phyloP scores from a whole-genome alignment of 2,113 vertebrate genomes.

The Neotoma lepida region DNA sequence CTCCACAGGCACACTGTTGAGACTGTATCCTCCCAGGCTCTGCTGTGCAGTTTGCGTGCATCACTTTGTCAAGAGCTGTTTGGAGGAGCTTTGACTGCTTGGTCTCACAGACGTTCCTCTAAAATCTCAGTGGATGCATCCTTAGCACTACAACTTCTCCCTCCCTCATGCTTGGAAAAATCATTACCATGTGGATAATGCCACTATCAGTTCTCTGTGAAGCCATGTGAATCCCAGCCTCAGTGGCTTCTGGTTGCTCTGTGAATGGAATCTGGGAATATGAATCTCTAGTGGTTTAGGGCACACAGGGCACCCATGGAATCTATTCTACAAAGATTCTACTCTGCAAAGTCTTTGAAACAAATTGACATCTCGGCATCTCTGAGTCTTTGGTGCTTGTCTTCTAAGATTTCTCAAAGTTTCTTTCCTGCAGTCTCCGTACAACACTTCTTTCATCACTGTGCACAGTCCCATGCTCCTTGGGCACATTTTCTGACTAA shows the following conservation, averaged over 20 bases:
- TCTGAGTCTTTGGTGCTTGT: neutral
- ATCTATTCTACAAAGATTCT: neutral
- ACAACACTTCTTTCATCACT: neutral
- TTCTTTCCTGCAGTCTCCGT: neutral
- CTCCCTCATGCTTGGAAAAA: neutral
- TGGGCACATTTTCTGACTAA: neutral
- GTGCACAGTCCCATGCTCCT: neutral
- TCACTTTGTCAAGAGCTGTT: neutral
- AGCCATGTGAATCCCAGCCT: neutral
- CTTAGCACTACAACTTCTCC: neutral
- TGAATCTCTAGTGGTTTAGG: neutral
- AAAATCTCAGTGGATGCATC: neutral
- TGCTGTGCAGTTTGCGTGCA: neutral
- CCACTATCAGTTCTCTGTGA: neutral
- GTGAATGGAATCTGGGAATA: no score
- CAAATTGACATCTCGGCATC: neutral
- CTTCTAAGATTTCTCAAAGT: neutral
- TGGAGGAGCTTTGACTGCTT: neutral
- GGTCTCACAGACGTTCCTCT: neutral
- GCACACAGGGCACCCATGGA: neutral
- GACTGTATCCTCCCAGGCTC: neutral
- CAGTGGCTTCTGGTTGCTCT: neutral
- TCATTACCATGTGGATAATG: neutral
- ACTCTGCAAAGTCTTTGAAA: neutral
- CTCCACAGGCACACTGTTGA: neutral